phyloP scores from a whole-genome alignment of 2,888 invertebrate genomes.

The Junonia oenone region DNA sequence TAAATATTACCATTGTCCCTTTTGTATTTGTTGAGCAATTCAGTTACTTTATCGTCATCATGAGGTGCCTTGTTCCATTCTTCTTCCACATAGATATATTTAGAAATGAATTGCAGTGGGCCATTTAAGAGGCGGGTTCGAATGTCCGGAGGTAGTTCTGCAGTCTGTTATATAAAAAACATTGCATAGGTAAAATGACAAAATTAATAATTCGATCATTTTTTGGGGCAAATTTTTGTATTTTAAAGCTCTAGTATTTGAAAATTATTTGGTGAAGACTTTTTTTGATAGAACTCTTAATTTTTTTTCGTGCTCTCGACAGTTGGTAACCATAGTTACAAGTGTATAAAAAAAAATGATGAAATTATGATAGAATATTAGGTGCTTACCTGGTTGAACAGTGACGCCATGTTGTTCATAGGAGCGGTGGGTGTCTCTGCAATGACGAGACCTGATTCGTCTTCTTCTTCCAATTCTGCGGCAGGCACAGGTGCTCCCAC shows the following conservation, averaged over 20 bases:
- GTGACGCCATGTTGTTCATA: constrained; percentile 83
- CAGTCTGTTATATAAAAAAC: constrained; percentile 56
- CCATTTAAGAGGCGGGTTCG: constrained; percentile 52
- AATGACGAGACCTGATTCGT: constrained; percentile 87
- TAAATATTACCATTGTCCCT: constrained; percentile 55
- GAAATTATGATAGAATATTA: too few relatives aligned
- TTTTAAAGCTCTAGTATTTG: too few relatives aligned
- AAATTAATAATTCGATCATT: too few relatives aligned
- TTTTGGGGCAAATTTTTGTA: too few relatives aligned
- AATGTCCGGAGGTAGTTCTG: constrained; percentile 60
- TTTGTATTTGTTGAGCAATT: constrained; percentile 63
- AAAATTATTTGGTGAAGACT: too few relatives aligned
- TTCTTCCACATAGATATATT: constrained; percentile 69
- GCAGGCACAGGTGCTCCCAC: constrained; percentile 77
- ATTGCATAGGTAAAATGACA: too few relatives aligned
- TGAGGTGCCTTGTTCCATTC: constrained; percentile 48
- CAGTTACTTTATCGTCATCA: constrained; percentile 55
- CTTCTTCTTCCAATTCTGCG: constrained; percentile 91
- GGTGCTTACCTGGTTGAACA: constrained; percentile 88
- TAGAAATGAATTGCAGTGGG: constrained; percentile 60
- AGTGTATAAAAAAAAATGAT: too few relatives aligned
- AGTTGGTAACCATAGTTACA: too few relatives aligned
- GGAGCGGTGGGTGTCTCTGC: constrained; percentile 88
- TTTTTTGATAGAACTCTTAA: too few relatives aligned
- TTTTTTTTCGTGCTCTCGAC: too few relatives aligned